These are phyloP conservation scores for Boleophthalmus pectinirostris DNA, from an alignment of 2,113 vertebrate species.

Conservation along the genomic window DNA sequence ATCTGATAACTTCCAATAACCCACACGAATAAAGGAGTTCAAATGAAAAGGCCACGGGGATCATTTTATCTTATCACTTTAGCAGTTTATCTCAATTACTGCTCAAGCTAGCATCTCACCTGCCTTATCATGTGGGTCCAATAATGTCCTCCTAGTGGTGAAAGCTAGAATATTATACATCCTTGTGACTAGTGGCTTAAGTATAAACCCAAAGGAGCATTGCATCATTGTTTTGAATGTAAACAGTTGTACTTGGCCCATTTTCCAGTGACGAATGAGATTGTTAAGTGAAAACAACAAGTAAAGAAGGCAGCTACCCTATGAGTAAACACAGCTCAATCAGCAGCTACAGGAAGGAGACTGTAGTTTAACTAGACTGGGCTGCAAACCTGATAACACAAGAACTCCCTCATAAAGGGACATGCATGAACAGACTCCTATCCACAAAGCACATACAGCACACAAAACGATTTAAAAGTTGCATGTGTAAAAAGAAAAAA, in stretches of 20 bases:
- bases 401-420: slow-evolving; percentile 20
- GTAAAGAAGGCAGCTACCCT: slow-evolving; percentile 14
- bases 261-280: slow-evolving; percentile 5
- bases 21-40: slow-evolving; percentile 1
- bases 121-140: slow-evolving; percentile 31
- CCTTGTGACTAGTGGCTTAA: no score
- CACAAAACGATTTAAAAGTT: not conserved
- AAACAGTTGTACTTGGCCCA: not conserved
- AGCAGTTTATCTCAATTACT: slow-evolving; percentile 39
- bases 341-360: slow-evolving; percentile 4
- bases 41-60: not conserved
- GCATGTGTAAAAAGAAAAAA: no score
- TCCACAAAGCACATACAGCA: not conserved
- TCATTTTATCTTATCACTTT: slow-evolving; percentile 43
- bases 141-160: not conserved
- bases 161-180: not conserved
- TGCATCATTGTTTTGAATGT: not conserved
- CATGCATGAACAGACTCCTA: not conserved
- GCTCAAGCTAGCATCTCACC: slow-evolving; percentile 49
- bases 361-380: slow-evolving; percentile 4
- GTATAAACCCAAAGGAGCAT: not conserved
- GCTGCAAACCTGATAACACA: slow-evolving; percentile 17
- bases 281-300: not conserved
- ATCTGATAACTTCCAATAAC: slow-evolving; percentile 28
- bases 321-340: slow-evolving; percentile 17